A percentile compares a stretch with the other conserved stretches of the same genome.
These are phyloP conservation scores for Solenodon paradoxus DNA, from an alignment of 2,113 vertebrate genomes.

Conservation along the genomic window DNA sequence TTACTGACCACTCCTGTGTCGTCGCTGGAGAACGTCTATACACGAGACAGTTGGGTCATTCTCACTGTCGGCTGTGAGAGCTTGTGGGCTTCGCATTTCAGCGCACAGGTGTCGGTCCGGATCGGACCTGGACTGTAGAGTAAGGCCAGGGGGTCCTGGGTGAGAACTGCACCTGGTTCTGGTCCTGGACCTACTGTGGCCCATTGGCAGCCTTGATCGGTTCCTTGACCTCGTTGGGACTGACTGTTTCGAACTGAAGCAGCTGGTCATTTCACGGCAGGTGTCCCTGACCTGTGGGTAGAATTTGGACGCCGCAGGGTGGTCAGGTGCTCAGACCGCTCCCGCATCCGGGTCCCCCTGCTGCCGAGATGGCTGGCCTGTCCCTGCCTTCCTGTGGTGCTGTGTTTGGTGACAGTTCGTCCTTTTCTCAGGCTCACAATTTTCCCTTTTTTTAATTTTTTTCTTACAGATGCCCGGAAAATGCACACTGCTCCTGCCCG, in stretches of 20 bases:
- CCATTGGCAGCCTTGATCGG: background rate
- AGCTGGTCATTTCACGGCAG: no score
- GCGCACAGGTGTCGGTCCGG: background rate
- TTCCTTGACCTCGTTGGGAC: background rate
- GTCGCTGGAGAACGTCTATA: background rate
- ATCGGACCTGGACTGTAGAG: background rate
- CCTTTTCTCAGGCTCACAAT: background rate
- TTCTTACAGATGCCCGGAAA: conserved; percentile 81
- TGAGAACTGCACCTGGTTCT: background rate
- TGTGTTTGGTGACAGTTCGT: background rate
- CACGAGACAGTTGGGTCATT: background rate
- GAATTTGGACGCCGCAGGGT: background rate
- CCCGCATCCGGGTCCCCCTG: no score
- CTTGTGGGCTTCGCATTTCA: background rate
- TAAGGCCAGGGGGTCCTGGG: background rate
- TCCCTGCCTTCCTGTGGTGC: background rate
- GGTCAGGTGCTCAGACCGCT: no score
- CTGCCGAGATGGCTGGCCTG: no score
- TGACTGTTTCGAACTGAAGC: background rate
- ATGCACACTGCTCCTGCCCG: conserved; percentile 81
- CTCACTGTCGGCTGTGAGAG: background rate
- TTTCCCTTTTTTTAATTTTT: conserved; percentile 33
- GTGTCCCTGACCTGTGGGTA: background rate
- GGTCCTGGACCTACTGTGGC: background rate
- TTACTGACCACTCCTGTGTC: background rate